phyloP scores from a whole-genome alignment of 2,888 invertebrate species.

The Drosophila mayaguana region DNA sequence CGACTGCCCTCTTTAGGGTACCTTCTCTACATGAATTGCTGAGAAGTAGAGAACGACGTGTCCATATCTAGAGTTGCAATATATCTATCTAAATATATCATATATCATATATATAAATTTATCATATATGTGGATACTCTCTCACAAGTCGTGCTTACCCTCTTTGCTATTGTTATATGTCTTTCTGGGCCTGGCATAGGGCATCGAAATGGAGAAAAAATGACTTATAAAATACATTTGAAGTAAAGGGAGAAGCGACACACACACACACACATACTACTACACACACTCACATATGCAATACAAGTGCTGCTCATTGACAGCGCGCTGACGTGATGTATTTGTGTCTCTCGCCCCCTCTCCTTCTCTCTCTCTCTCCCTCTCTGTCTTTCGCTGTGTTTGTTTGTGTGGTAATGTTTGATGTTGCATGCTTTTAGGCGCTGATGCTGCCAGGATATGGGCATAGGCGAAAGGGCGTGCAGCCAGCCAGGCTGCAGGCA shows the following conservation, averaged over 20 bases:
- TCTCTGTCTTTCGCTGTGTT: not conserved
- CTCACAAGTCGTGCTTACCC: slow-evolving; percentile 5
- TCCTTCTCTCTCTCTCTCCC: not conserved
- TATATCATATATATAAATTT: not conserved
- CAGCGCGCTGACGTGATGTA: slow-evolving; percentile 76
- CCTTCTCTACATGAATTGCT: too few relatives aligned
- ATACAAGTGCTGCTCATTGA: slow-evolving; percentile 75
- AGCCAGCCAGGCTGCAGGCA: not conserved
- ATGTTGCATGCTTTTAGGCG: slow-evolving; percentile 68
- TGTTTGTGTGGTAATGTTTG: slow-evolving; percentile 40
- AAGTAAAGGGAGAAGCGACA: slow-evolving; percentile 19
- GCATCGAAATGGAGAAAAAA: slow-evolving; percentile 52
- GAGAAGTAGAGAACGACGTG: too few relatives aligned
- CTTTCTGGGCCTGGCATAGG: slow-evolving; percentile 6
- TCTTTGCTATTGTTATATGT: not conserved
- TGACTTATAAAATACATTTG: slow-evolving; percentile 68
- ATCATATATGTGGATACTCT: not conserved
- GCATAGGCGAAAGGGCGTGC: slow-evolving; percentile 1
- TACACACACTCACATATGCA: slow-evolving; percentile 16
- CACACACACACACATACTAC: not conserved
- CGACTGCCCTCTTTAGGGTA: too few relatives aligned
- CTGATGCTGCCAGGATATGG: slow-evolving; percentile 46
- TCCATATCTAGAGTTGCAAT: too few relatives aligned
- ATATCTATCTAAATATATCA: too few relatives aligned
- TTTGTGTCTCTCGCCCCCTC: slow-evolving; percentile 46